Conservation (phyloP, 2,888 invertebrate genomes). For the Yponomeuta sedellus region DNA sequence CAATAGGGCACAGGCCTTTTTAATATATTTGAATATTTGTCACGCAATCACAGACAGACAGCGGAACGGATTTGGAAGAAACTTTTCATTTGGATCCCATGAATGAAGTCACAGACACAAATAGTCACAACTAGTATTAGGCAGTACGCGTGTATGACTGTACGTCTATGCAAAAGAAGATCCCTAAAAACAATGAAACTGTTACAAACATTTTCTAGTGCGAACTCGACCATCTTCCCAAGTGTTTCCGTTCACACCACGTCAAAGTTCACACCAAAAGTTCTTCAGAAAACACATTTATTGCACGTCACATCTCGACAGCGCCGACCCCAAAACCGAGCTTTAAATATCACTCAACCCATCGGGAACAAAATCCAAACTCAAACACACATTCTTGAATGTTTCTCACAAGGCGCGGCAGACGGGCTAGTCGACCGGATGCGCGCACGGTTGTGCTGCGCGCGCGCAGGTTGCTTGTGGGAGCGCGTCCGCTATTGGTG, state of each 20-base stretch:
- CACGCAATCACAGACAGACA: too few relatives aligned
- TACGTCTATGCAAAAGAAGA: too few relatives aligned
- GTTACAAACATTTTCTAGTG: constrained; percentile 40
- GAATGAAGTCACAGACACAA: too few relatives aligned
- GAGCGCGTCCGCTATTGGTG: constrained; percentile 24
- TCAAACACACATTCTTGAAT: background rate
- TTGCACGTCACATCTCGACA: constrained; percentile 2
- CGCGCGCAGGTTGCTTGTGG: constrained; percentile 23
- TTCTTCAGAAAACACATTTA: constrained; percentile 1
- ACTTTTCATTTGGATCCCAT: too few relatives aligned
- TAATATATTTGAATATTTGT: too few relatives aligned
- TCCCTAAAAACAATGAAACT: background rate
- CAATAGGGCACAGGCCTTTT: too few relatives aligned
- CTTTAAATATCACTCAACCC: background rate
- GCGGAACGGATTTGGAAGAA: too few relatives aligned
- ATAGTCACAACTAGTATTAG: too few relatives aligned
- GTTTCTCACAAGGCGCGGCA: background rate
- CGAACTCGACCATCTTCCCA: constrained; percentile 42
- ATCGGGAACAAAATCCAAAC: background rate
- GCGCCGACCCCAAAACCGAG: background rate
- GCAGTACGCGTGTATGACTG: too few relatives aligned
- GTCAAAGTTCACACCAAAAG: background rate
- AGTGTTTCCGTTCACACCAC: constrained; percentile 13
- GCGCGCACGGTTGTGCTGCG: constrained; percentile 36
- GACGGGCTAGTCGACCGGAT: constrained; percentile 31